Evolutionary conservation across 2,888 invertebrate species (phyloP).

Genomic region (Oxycera nigricornis): DNA sequence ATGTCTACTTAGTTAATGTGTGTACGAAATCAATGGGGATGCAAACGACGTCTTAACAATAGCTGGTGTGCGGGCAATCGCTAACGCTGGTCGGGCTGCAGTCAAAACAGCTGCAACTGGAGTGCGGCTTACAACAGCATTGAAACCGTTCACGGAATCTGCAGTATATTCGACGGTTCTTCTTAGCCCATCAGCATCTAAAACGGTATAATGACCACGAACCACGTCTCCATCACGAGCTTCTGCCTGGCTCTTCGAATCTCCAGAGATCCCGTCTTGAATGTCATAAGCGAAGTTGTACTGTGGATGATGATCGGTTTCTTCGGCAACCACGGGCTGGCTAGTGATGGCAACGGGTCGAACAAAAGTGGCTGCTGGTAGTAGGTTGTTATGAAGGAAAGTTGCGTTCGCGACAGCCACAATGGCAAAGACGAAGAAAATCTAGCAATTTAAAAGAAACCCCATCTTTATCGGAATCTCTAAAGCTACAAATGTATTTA

Average conservation of each 20-base stretch:
- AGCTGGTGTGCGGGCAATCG: conserved; percentile 46
- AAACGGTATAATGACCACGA: conserved; percentile 57
- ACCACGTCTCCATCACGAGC: conserved; percentile 58
- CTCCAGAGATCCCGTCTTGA: conserved; percentile 56
- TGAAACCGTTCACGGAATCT: conserved; percentile 58
- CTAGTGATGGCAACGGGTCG: conserved; percentile 36
- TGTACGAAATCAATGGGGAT: conserved; percentile 21
- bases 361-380: conserved; percentile 36
- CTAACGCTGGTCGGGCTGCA: conserved; percentile 1
- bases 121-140: conserved; percentile 54
- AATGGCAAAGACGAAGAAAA: conserved; percentile 26
- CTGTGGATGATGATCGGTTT: conserved; percentile 57
- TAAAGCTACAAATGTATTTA: not conserved
- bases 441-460: not conserved
- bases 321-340: conserved; percentile 53
- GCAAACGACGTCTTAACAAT: conserved; percentile 43
- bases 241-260: conserved; percentile 58
- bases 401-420: conserved; percentile 48
- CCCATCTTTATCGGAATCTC: not conserved
- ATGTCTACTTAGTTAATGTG: conserved; percentile 43
- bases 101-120: conserved; percentile 34
- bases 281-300: conserved; percentile 58
- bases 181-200: conserved; percentile 58
- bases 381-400: not conserved
- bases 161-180: conserved; percentile 58